Base-by-base conservation (phyloP, 2,797 vertebrate species). In the Caiman crocodilus region DNA sequence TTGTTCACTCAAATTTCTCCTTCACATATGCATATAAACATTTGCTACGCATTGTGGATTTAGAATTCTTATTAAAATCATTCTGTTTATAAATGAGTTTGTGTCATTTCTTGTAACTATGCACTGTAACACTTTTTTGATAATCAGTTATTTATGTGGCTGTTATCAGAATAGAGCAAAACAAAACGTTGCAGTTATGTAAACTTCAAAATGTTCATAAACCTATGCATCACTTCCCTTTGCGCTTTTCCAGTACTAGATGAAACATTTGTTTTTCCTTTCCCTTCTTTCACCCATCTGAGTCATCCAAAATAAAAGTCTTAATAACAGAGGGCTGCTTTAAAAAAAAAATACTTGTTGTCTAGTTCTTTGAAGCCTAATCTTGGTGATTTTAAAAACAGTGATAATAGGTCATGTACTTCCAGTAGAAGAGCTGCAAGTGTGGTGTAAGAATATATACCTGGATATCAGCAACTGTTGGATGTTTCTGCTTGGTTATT, bases 301-400 rank as follows among this genome's bases (percentile, higher is more conserved):
- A 94, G 50, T 90, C 86, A 35, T 69, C 94, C 61, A 74, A 73
- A 81, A 95, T 96, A 82, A 96, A 97, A 96, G 79, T 20, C 85
- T 84, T 91, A 88, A 92, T 87, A 95, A 57, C 64, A 95, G 90
- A 92, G 69, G 69, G 30, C 84, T 93, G 88, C 91, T 96, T 93
- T 96, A 93, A 42, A 73, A 73, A 42, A 26, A 50, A 95, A 94
- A 92, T 1, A 0, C 76, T 90, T 58, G 26, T 25, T 50, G 69
- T 80, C 14, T 67, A 76, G 23, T 74, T 92, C 82, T 65, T 1
- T 79, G 76, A 88, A 80, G 91, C 90, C 55, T 79, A 89, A 92
- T 91, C 84, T 61, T 30, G 83, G 58, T 76, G 84, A 76, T 86
- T 90, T 85, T 87, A 76, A 93, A 91, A 69, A 59, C 90, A 50